Percentiles rank a stretch among this genome's conserved stretches.
phyloP scores from a whole-genome alignment of 2,888 invertebrate species.

The Branchipolynoe longqiensis region DNA sequence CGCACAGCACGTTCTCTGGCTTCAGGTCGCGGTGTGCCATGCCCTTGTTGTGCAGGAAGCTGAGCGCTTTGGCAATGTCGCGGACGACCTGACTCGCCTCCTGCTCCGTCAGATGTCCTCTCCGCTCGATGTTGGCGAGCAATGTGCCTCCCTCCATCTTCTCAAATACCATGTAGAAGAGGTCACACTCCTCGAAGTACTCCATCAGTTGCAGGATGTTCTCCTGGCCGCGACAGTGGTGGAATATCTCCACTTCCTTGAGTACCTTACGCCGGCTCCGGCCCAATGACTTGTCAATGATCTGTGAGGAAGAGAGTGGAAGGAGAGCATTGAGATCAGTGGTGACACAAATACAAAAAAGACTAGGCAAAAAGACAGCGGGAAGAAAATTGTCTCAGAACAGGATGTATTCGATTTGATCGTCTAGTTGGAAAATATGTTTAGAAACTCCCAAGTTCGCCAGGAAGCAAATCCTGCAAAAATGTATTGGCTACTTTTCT shows the following conservation, averaged over 20 bases:
- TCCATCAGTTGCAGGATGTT: conserved; percentile 98
- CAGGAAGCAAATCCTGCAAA: no score
- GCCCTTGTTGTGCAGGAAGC: conserved; percentile 95
- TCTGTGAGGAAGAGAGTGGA: conserved; percentile 82
- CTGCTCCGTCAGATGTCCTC: conserved; percentile 95
- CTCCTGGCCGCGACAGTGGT: conserved; percentile 97
- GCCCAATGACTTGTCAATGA: conserved; percentile 96
- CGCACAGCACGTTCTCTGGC: conserved; percentile 98
- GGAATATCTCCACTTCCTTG: conserved; percentile 99
- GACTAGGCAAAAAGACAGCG: no score
- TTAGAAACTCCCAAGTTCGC: no score
- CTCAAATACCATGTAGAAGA: conserved; percentile 70
- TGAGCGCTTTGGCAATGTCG: conserved; percentile 95
- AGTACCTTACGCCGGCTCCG: conserved; percentile 97
- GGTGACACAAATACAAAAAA: no score
- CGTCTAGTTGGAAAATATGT: no score
- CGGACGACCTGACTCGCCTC: conserved; percentile 96
- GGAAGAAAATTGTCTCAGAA: no score
- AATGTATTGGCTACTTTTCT: no score
- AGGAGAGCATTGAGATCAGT: no score
- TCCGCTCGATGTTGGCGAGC: conserved; percentile 94
- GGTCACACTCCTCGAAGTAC: conserved; percentile 91
- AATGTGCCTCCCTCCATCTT: conserved; percentile 87
- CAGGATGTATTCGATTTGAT: no score
- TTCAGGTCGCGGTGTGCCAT: conserved; percentile 97